Base-by-base conservation (phyloP, 2,888 invertebrate species). In the Scelioninae gen. 2 region DNA sequence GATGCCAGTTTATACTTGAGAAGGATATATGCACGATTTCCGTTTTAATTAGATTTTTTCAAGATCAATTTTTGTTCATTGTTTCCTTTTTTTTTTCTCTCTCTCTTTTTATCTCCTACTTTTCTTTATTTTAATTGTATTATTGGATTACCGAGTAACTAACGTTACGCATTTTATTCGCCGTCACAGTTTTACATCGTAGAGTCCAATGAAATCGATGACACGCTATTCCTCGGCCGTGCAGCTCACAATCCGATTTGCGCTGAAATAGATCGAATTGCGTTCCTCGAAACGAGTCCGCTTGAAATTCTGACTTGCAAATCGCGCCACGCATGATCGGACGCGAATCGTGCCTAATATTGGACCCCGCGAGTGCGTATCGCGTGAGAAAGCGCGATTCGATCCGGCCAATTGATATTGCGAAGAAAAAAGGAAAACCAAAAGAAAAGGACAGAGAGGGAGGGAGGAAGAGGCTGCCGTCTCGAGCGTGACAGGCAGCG, bases 291-390 rank as follows among this genome's bases (percentile, higher is more conserved):
- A 57, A 48, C 48, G 31, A 67, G 37, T 48, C 25, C 10, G 19
- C 43, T 19, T 35, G 61, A 45, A 60, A 65, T 60, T 61, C 35
- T 19, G 50, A 68, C 63, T 73, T 73, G 67, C 52, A 68, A 58
- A 73, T 58, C 60, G 33, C 35, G 55, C 60, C 53, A 60, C 63
- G 72, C 60, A 58, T 65, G 64, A 71, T 65, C 52, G 52, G 39
- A 11, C 53, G 41, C 58, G 33, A 67, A 63, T 61, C 39, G 19
- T 1, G 6, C 11, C 33, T 28, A 50, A 50, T 39, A 9, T 39
- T 5, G 28, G 25, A 6, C 1, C n/a, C 39, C 43, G 6, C 50
- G 35, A 60, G 2, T 60, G 39, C 52, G 52, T 39, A 37, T 41
- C 11, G 50, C 67, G 58, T 58, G 58, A 67, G 67, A 67, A 67